A percentile compares a stretch with the other conserved stretches of the same genome.
phyloP scores from a whole-genome alignment of 2,113 vertebrate species.

The Rhagologus leucostigma region DNA sequence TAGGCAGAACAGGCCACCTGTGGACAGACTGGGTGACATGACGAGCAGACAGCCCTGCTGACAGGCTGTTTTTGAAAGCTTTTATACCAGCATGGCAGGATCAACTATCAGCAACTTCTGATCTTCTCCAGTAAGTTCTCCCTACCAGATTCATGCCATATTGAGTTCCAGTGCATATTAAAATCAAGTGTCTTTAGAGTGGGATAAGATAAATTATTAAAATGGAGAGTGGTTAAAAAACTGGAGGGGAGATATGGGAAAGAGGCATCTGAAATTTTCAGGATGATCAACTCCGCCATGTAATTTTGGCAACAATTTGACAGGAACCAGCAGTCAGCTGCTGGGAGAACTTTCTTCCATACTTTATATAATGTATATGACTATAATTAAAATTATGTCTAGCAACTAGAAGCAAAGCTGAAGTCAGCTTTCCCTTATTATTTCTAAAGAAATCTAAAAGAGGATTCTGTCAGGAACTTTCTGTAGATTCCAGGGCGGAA shows the following conservation, averaged over 20 bases:
- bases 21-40: background rate
- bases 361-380: background rate
- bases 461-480: background rate
- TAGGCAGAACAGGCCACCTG: background rate
- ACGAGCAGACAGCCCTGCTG: background rate
- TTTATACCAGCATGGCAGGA: background rate
- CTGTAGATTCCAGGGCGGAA: background rate
- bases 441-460: background rate
- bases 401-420: background rate
- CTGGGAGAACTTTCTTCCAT: background rate
- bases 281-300: background rate
- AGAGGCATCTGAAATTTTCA: background rate
- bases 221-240: background rate
- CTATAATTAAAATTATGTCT: background rate
- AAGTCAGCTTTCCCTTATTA: background rate
- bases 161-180: background rate
- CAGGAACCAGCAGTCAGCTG: background rate
- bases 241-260: rapidly evolving
- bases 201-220: background rate
- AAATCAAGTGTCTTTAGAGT: background rate
- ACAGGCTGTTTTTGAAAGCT: background rate
- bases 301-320: background rate
- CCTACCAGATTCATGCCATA: background rate
- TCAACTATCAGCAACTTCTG: background rate
- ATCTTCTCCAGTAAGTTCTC: background rate